Base-by-base conservation (phyloP, 2,888 invertebrate genomes). In the Desoria tigrina region DNA sequence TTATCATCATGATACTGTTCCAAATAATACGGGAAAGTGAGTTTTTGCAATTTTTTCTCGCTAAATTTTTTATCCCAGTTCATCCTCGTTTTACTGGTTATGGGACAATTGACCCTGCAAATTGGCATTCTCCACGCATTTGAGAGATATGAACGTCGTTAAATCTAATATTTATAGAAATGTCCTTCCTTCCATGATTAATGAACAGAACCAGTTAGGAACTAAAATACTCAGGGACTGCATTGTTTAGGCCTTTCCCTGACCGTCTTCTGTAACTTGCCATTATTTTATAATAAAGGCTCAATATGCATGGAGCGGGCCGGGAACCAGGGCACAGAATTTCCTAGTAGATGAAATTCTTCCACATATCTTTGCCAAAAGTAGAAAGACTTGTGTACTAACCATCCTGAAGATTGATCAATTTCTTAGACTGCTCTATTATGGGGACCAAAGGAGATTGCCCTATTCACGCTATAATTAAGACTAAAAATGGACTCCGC, bases 161-260 rank as follows among this genome's bases (percentile, higher is more conserved):
- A 45, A 50, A 50, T 55, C 49, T 49, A 50, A 57, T 49, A 53
- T 55, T 55, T 50, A 42, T 51, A 49, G 37, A 61, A 49, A 54
- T 45, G 55, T 50, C 42, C 28, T 42, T 27, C 42, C 42, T 21
- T 16, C 58, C 37, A 27, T 51, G 63, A 63, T 57, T 57, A 57
- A 57, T 57, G 57, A 57, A 32, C 32, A 7, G 21, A 26, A 27
- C 16, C 51, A 21, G 45, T 32, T 32, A 32, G 4, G 11, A 32
- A 32, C 32, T 32, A 32, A 9, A 16, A 45, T 6, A 45, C 45
- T 45, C 16, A n/a, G 4, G 16, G 16, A 9, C 39, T 45, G n/a
- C 16, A 45, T 45, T 45, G n/a, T 45, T 45, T 45, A 45, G 4
- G 16, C 11, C 32, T 32, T 32, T 32, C 32, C 32, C 32, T 32